Evolutionary conservation across 2,113 vertebrate genomes (phyloP), one percentile per base, ranked within the genome.

Genomic region (Mesembrinibis cayennensis): DNA sequence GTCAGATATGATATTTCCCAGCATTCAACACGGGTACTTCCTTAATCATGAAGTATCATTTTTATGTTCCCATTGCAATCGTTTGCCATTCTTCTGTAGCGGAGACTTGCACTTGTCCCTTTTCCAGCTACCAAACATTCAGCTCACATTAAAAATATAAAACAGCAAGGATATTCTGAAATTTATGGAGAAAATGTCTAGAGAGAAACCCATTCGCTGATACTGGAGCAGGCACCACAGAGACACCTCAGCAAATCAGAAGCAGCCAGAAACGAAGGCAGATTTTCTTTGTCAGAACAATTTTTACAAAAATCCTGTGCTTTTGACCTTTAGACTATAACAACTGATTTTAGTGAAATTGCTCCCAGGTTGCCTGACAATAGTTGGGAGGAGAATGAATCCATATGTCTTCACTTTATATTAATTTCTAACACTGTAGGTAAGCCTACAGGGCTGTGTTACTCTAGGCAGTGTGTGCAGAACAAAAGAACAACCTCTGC

Each of bases 311-410:
- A 96, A 77, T 69, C 62, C 34, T 49, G 72, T 50, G 82, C 95
- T 89, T 89, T 95, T 94, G 92, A 89, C 95, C 92, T 92, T 71
- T 71, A 76, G 47, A 89, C 69, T 5, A 1, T 78, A 91, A 71
- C 65, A 84, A 94, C 45, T 73, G 87, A 70, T 87, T 93, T 95
- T 61, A 73, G 50, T 85, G 62, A 85, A 82, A 87, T 93, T 95
- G 81, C 45, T 97, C 95, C 70, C 94, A 92, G 70, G 91, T 93
- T 95, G 84, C 79, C 77, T 94, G 81, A 91, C 77, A 72, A 87
- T 94, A 70, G 62, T 7, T 90, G 62, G 25, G 83, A 87, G 42
- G 29, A 78, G 83, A 95, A 94, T 91, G 89, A 92, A 95, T 91
- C 87, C 89, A 92, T 89, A 91, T 94, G 93, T 93, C 93, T 87